Evolutionary conservation across 2,113 vertebrate genomes (phyloP).

Genomic region (Chamaetylas fuelleborni): DNA sequence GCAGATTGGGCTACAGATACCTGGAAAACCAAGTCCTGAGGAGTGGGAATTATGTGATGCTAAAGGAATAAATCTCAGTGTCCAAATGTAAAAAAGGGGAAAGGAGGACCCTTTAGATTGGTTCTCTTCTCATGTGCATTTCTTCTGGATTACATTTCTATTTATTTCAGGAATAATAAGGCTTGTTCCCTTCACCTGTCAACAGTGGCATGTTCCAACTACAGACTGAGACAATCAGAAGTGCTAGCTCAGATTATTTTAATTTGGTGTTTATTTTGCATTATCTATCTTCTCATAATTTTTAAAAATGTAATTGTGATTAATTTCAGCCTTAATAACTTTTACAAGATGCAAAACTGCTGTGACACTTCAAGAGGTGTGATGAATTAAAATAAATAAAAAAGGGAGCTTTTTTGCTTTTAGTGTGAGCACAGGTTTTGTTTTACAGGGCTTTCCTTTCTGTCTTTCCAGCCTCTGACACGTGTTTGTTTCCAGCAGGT

Average conservation of each 20-base stretch:
- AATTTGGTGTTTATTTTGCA: background rate
- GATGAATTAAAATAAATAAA: background rate
- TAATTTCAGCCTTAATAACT: background rate
- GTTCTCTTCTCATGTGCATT: background rate
- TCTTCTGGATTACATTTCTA: background rate
- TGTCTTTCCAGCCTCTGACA: background rate
- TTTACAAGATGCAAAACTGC: background rate
- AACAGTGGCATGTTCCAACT: background rate
- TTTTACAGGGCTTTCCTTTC: background rate
- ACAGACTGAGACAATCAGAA: background rate
- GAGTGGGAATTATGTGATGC: background rate
- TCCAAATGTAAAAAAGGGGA: background rate
- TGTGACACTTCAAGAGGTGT: background rate
- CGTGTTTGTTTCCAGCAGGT: background rate
- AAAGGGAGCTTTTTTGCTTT: background rate
- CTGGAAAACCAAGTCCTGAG: background rate
- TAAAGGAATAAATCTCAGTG: background rate
- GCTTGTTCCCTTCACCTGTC: background rate
- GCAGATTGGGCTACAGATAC: background rate
- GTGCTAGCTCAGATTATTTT: background rate
- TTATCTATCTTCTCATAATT: background rate
- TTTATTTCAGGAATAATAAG: background rate
- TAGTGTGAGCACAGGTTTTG: background rate
- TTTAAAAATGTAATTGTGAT: background rate
- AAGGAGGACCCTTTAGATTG: background rate